Evolutionary conservation across 2,113 vertebrate species (phyloP).

Genomic region (Psittacula cyanocephala): DNA sequence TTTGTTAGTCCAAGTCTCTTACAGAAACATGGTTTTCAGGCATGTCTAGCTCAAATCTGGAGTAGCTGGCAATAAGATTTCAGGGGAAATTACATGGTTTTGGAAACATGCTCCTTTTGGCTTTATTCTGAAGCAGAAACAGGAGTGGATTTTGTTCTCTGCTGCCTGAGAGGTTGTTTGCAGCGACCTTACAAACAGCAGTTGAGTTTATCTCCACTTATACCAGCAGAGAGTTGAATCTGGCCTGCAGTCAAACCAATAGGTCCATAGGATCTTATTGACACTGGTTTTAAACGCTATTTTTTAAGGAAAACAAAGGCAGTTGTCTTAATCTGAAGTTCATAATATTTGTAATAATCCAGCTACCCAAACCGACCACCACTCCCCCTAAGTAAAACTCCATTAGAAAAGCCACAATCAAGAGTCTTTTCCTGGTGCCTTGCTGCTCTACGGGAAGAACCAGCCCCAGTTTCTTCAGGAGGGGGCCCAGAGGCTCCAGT

Average conservation of each 20-base stretch:
- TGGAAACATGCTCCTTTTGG: background rate
- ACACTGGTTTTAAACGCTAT: background rate
- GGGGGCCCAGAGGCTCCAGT: background rate
- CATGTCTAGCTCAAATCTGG: background rate
- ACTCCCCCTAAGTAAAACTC: background rate
- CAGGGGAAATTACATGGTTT: background rate
- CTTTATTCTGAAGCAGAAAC: background rate
- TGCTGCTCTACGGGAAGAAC: background rate
- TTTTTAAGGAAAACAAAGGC: conserved; percentile 8
- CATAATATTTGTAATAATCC: background rate
- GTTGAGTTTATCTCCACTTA: background rate
- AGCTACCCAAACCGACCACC: background rate
- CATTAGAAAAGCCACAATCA: background rate
- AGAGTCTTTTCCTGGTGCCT: background rate
- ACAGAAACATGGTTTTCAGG: background rate
- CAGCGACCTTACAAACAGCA: background rate
- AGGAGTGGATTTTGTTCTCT: background rate
- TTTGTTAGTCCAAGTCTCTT: background rate
- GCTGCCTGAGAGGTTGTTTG: background rate
- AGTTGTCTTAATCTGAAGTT: background rate
- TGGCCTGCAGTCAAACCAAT: background rate
- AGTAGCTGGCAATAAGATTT: background rate
- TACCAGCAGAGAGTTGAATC: background rate
- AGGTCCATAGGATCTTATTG: background rate
- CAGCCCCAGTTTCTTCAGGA: background rate